Conservation (phyloP, 2,888 invertebrate species). For the Meiosimyza platycephala region DNA sequence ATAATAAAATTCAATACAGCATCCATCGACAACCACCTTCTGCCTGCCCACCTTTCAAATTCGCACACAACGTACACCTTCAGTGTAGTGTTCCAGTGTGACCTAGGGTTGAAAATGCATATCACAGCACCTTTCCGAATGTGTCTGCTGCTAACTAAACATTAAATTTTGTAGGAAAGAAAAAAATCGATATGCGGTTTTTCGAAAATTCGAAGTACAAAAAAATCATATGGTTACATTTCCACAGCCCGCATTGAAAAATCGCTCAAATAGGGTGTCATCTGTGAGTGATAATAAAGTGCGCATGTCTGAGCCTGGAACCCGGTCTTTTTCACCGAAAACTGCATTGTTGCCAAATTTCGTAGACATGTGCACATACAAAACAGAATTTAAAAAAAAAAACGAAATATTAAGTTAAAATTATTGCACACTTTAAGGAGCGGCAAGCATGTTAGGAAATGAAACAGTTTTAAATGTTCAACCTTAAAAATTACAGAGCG, state of each 20-base stretch:
- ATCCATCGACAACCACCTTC: neutral
- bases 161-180: neutral
- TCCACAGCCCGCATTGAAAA: slow-evolving; percentile 10
- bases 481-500: no score
- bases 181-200: slow-evolving; percentile 28
- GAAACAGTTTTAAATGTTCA: neutral
- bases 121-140: neutral
- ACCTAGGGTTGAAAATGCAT: slow-evolving; percentile 32
- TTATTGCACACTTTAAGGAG: slow-evolving; percentile 26
- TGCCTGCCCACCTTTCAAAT: neutral
- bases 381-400: neutral
- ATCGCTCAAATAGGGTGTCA: slow-evolving; percentile 7
- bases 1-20: slow-evolving; percentile 2
- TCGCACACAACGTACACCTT: neutral
- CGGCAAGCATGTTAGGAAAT: slow-evolving; percentile 18
- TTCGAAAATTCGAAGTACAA: slow-evolving; percentile 17
- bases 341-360: slow-evolving; percentile 39
- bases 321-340: slow-evolving; percentile 32
- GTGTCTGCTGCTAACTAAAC: neutral
- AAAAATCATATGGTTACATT: slow-evolving; percentile 20
- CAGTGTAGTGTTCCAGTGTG: neutral
- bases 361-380: slow-evolving; percentile 30
- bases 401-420: neutral
- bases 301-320: slow-evolving; percentile 28
- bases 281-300: neutral